These are phyloP conservation scores for Lethocerus indicus DNA, from an alignment of 1,140 invertebrate genomes.

Conservation along the genomic window DNA sequence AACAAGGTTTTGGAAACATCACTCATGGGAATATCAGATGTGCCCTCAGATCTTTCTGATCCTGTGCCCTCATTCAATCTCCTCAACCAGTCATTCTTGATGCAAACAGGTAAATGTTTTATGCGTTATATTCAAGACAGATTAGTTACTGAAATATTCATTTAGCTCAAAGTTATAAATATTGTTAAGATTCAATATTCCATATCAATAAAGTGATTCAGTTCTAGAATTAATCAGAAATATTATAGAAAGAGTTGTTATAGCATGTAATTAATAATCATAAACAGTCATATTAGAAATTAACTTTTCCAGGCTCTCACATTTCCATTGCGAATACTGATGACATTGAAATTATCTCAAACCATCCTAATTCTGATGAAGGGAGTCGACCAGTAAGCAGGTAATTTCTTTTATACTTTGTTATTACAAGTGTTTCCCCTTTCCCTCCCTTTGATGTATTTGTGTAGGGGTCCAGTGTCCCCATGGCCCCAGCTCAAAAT, in stretches of 20 bases:
- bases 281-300: neutral
- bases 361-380: conserved; percentile 28
- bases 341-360: conserved; percentile 26
- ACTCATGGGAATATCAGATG: conserved; percentile 34
- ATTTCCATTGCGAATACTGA: conserved; percentile 27
- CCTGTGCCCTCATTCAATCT: conserved; percentile 53
- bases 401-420: conserved; percentile 16
- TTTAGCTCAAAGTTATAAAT: neutral
- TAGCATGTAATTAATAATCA: neutral
- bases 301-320: conserved; percentile 22
- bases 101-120: conserved; percentile 19
- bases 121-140: neutral
- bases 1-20: conserved; percentile 33
- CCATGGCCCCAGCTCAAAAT: neutral
- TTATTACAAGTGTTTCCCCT: neutral
- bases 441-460: too few species aligned
- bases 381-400: conserved; percentile 30
- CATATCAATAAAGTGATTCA: neutral
- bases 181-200: neutral
- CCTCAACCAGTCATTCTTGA: conserved; percentile 46
- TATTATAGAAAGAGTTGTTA: neutral
- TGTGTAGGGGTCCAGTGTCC: too few species aligned
- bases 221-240: neutral
- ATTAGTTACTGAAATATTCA: too few species aligned
- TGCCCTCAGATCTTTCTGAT: conserved; percentile 41